Evolutionary conservation across 1,140 invertebrate genomes (phyloP).

Genomic region (Heliothis subflexa): DNA sequence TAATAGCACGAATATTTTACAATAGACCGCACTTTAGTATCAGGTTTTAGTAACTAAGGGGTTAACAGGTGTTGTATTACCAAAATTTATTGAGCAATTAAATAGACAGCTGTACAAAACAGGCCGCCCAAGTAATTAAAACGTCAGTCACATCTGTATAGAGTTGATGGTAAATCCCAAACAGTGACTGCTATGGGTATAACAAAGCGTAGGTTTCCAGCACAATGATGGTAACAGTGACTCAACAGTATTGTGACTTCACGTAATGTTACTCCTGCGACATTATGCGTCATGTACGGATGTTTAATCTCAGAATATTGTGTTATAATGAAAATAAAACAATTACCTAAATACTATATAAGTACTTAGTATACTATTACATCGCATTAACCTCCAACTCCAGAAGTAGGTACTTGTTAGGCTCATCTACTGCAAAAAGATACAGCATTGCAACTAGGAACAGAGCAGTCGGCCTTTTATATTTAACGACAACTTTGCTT

Average conservation of each 20-base stretch:
- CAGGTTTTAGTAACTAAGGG: constrained; percentile 7
- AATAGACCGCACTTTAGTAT: not conserved
- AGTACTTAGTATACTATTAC: not conserved
- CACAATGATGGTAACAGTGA: constrained; percentile 21
- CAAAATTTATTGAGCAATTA: constrained; percentile 27
- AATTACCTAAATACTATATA: not conserved
- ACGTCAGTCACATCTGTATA: constrained; percentile 21
- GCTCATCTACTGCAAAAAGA: not conserved
- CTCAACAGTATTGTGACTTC: constrained; percentile 38
- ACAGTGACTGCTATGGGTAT: constrained; percentile 4
- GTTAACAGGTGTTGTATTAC: not conserved
- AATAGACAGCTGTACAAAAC: constrained; percentile 45
- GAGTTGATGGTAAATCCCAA: not conserved
- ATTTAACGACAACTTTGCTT: constrained; percentile 3
- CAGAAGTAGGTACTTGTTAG: constrained; percentile 12
- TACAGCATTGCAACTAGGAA: not conserved
- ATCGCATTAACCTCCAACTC: not conserved
- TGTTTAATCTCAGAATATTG: not conserved
- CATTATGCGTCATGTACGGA: constrained; percentile 19
- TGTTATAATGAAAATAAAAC: no score
- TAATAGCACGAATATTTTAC: not conserved
- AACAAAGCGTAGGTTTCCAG: constrained; percentile 21
- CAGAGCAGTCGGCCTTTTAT: constrained; percentile 48
- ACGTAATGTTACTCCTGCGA: constrained; percentile 5
- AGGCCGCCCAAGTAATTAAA: constrained; percentile 35